Evolutionary conservation across 2,888 invertebrate genomes (phyloP).

Genomic region (Apamea crenata): DNA sequence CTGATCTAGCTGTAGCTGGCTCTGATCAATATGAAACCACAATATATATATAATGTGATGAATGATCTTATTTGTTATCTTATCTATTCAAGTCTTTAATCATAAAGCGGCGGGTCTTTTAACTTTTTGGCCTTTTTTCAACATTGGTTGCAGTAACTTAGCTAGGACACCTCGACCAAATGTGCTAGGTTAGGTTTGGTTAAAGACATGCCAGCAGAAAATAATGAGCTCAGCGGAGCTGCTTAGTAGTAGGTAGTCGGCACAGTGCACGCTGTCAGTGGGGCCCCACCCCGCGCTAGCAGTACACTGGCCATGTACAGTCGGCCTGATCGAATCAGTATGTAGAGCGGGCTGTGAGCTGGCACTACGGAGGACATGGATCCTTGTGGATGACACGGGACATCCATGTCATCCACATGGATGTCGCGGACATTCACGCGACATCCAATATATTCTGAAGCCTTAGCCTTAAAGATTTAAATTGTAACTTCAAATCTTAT

Average conservation of each 20-base stretch:
- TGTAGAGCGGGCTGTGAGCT: not conserved
- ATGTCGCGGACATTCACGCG: not conserved
- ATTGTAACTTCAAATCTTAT: not conserved
- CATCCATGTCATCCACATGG: not conserved
- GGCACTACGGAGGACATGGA: not conserved
- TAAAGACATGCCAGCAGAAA: not conserved
- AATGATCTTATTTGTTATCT: not conserved
- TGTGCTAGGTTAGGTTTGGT: not conserved
- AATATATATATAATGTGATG: no score
- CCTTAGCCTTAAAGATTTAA: not conserved
- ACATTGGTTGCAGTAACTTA: not conserved
- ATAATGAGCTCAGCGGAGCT: not conserved
- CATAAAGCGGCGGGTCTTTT: not conserved
- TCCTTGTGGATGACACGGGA: not conserved
- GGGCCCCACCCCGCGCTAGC: not conserved
- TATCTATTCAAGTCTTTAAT: not conserved
- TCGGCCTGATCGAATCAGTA: not conserved
- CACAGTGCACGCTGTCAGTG: not conserved
- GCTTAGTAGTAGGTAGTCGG: not conserved
- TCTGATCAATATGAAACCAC: not conserved
- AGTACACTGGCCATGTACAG: not conserved
- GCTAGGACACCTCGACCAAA: not conserved
- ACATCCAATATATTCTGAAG: not conserved
- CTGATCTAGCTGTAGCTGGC: not conserved
- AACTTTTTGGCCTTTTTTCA: no score